A percentile compares a stretch with the other conserved stretches of the same genome.
Conservation (phyloP, 64 coral and sea anemone species). For the Anthopleura sola region DNA sequence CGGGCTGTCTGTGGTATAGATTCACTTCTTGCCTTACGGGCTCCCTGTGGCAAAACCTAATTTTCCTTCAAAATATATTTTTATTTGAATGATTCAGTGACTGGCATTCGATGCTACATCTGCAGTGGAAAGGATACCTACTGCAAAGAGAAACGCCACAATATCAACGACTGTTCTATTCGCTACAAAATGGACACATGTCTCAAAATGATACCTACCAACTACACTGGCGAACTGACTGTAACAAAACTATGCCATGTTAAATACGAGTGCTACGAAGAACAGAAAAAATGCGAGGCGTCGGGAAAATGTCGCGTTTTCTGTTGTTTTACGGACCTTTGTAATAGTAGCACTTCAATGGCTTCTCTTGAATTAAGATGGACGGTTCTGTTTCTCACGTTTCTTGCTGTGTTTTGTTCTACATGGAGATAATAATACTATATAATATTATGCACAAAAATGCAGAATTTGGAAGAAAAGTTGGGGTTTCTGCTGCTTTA, state of each 20-base stretch:
- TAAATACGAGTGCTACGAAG: not conserved
- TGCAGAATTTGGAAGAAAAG: too few species aligned
- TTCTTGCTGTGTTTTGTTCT: not conserved
- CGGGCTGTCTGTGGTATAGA: too few species aligned
- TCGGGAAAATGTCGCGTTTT: slow-evolving; percentile 11
- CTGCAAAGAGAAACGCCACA: not conserved
- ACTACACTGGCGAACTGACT: not conserved
- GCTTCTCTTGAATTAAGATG: not conserved
- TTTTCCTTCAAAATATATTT: not conserved
- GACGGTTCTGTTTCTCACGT: not conserved
- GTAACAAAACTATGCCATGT: slow-evolving; percentile 16
- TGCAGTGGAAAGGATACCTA: slow-evolving; percentile 15
- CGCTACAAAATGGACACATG: slow-evolving; percentile 2
- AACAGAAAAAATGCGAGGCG: not conserved
- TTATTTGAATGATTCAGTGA: not conserved
- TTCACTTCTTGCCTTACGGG: too few species aligned
- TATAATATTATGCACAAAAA: too few species aligned
- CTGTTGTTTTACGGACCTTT: slow-evolving; percentile 17
- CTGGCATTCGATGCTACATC: slow-evolving; percentile 9
- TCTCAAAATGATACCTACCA: not conserved
- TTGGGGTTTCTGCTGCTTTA: too few species aligned
- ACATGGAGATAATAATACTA: not conserved
- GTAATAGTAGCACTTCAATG: not conserved
- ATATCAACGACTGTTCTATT: not conserved
- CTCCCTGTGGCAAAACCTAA: not conserved